Evolutionary conservation across 2,113 vertebrate genomes (phyloP), one percentile per base, ranked within the genome.

Genomic region (Hirundichthys speculiger): DNA sequence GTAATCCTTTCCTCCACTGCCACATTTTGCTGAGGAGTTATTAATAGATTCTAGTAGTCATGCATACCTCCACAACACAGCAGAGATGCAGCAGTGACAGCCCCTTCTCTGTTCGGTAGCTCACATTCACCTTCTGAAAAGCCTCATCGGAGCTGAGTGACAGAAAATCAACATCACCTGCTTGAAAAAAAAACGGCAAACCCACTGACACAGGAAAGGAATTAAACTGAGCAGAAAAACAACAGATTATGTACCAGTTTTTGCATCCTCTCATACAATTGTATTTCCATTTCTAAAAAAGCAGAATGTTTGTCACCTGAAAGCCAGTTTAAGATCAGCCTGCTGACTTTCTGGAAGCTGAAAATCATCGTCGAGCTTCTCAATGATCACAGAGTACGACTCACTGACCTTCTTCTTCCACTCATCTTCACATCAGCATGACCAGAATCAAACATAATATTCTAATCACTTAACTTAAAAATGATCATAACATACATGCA

Each of bases 321-420:
- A 98, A 55, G 96, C 95, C 0, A 95, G 93, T 43, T 91, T 90
- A 57, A 98, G 85, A 30, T 98, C 95, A 4, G 45, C 60, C 18
- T 94, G 75, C 77, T 97, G 95, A 9, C 90, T 93, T 14, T 98
- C 96, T 87, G 94, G 94, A 56, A 98, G 89, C 27, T 86, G 92
- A 60, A 97, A 88, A 73, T 98, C 95, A n/a, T 96, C 95, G 62
- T 96, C 93, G 80, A 98, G 30, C 54, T 90, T 91, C 66, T 97
- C 95, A 0, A 91, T 77, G 73, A 96, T 94, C 19, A 94, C 89
- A 43, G 93, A 76, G 18, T 99, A 98, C 0, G 96, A 96, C 87
- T 99, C 96, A 12, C 92, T 93, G 52, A 98, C 95, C 73, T 98
- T 98, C 91, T 98, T 99, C 93, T 98, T 98, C 98, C 96, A 98